These are phyloP conservation scores for Lepilemur septentrionalis DNA, from an alignment of 2,797 vertebrate genomes.

Conservation along the genomic window DNA sequence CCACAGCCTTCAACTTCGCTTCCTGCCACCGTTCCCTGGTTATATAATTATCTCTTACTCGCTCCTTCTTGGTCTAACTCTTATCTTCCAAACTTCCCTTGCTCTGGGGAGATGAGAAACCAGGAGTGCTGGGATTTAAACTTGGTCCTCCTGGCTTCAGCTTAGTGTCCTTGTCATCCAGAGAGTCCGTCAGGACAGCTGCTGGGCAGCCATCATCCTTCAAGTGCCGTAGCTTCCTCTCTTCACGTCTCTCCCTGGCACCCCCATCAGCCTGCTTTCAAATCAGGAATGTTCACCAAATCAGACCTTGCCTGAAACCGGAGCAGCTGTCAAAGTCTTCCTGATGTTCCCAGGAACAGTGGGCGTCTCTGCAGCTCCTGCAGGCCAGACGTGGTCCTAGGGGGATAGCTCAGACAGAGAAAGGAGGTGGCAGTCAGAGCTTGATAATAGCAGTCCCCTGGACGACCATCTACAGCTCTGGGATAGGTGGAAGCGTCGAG, in stretches of 20 bases:
- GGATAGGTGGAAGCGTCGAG: accelerated
- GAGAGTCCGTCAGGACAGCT: background rate
- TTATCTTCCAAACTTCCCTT: background rate
- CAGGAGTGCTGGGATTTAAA: no score
- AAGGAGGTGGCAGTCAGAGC: background rate
- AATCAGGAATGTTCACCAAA: background rate
- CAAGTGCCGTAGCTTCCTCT: background rate
- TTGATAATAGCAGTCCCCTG: background rate
- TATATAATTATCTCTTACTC: background rate
- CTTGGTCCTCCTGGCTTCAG: background rate
- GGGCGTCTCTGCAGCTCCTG: background rate
- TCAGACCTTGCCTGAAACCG: background rate
- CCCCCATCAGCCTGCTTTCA: background rate
- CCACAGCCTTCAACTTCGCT: background rate
- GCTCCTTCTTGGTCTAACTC: background rate
- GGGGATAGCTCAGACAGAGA: background rate
- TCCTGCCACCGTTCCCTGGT: background rate
- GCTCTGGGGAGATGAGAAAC: background rate
- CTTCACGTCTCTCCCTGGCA: background rate
- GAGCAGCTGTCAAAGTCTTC: background rate
- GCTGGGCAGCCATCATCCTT: background rate
- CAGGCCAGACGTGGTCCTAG: accelerated
- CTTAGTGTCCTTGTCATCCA: background rate
- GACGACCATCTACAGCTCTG: background rate
- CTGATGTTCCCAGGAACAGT: background rate